phyloP scores from a whole-genome alignment of 2,113 vertebrate species.

The Gallinago paraguaiae region DNA sequence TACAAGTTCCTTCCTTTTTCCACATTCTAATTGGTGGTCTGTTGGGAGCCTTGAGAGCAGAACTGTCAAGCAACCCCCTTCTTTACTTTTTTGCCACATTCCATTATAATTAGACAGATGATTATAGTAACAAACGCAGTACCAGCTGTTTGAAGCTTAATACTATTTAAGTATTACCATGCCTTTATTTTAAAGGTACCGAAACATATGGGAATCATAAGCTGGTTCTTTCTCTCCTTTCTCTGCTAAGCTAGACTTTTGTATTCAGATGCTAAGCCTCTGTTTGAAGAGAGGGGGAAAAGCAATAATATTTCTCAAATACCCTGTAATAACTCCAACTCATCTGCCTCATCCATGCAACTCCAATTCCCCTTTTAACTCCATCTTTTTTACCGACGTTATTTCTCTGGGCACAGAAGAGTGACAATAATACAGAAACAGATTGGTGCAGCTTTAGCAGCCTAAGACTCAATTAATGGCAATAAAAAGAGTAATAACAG shows the following conservation, averaged over 20 bases:
- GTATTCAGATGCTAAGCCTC: conserved; percentile 51
- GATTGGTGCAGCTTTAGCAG: background rate
- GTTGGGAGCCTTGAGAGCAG: conserved; percentile 54
- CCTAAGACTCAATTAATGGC: background rate
- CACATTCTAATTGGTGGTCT: conserved; percentile 56
- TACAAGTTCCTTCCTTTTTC: conserved; percentile 62
- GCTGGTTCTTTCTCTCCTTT: conserved; percentile 26
- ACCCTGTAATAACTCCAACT: conserved; percentile 55
- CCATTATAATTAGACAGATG: conserved; percentile 83
- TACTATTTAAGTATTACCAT: conserved; percentile 75
- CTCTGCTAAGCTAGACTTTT: conserved; percentile 35
- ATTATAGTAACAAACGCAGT: conserved; percentile 81
- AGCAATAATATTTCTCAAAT: background rate
- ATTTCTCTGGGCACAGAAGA: background rate
- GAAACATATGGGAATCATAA: conserved; percentile 73
- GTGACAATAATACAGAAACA: background rate
- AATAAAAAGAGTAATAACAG: background rate
- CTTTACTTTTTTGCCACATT: conserved; percentile 73
- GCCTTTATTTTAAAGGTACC: conserved; percentile 58
- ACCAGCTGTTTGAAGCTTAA: conserved; percentile 80
- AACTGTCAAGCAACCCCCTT: conserved; percentile 77
- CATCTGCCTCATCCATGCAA: conserved; percentile 65
- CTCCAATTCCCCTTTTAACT: background rate
- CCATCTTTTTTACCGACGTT: background rate
- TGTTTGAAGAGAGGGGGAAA: background rate